Evolutionary conservation across 2,888 invertebrate species (phyloP).

Genomic region (Tetranychus piercei): DNA sequence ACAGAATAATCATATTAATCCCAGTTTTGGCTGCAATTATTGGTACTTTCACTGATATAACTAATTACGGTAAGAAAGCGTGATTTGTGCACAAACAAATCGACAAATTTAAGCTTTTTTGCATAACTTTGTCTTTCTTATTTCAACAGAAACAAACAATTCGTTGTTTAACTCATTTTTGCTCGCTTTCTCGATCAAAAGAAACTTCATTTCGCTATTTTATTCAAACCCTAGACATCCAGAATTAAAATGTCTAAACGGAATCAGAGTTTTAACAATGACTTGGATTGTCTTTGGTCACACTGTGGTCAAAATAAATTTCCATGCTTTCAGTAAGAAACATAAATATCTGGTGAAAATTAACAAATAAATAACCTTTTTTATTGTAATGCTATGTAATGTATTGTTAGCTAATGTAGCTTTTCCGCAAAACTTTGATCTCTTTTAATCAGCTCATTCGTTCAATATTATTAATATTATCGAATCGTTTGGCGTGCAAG

Average conservation of each 20-base stretch:
- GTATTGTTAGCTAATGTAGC: too few species aligned
- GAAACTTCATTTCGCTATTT: constrained; percentile 17
- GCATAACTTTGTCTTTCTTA: too few species aligned
- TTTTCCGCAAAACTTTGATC: neutral
- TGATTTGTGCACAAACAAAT: too few species aligned
- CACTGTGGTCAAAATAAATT: constrained; percentile 16
- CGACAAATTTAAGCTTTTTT: too few species aligned
- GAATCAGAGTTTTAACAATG: constrained; percentile 22
- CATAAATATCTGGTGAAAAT: constrained; percentile 6
- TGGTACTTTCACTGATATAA: too few species aligned
- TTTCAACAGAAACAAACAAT: too few species aligned
- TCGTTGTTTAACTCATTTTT: too few species aligned
- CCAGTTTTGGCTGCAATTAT: too few species aligned
- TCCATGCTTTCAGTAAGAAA: constrained; percentile 13
- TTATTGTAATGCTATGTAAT: too few species aligned
- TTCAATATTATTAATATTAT: constrained; percentile 11
- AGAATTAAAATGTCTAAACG: constrained; percentile 21
- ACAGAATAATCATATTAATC: too few species aligned
- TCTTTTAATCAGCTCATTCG: constrained; percentile 4
- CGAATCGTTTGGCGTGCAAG: constrained; percentile 28
- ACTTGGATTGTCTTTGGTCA: constrained; percentile 23
- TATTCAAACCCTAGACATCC: constrained; percentile 12
- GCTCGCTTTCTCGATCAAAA: constrained; percentile 17
- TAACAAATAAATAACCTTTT: too few species aligned
- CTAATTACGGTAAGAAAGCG: too few species aligned